Percentiles rank a stretch among this genome's conserved stretches.
Evolutionary conservation across 2,888 invertebrate genomes (phyloP).

Genomic region (Podotricha telesiphe): DNA sequence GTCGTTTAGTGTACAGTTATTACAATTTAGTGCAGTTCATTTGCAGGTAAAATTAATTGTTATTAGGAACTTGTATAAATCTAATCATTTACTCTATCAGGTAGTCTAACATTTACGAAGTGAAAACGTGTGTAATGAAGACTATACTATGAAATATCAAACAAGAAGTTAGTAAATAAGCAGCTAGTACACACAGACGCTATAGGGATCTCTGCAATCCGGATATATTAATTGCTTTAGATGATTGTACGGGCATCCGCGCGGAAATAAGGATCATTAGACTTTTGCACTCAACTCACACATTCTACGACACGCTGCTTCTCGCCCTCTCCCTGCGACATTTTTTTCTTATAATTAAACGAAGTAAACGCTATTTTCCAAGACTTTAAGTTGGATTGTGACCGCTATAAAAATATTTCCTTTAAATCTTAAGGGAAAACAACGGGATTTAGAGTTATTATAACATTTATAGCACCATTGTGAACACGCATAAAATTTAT

Average conservation of each 20-base stretch:
- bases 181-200: slow-evolving; percentile 36
- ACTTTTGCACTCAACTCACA: slow-evolving; percentile 43
- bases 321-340: slow-evolving; percentile 21
- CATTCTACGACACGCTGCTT: slow-evolving; percentile 32
- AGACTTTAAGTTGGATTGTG: slow-evolving; percentile 49
- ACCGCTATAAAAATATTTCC: slow-evolving; percentile 57
- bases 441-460: slow-evolving; percentile 73
- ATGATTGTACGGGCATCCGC: slow-evolving; percentile 64
- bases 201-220: slow-evolving; percentile 54
- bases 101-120: not conserved
- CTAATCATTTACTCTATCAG: not conserved
- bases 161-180: not conserved
- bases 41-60: not conserved
- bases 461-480: slow-evolving; percentile 75
- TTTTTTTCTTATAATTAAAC: slow-evolving; percentile 39
- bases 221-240: slow-evolving; percentile 64
- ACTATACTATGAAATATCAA: not conserved
- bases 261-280: slow-evolving; percentile 66
- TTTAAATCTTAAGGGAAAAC: slow-evolving; percentile 66
- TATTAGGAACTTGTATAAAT: not conserved
- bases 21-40: not conserved
- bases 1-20: slow-evolving; percentile 25
- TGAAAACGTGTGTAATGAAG: not conserved
- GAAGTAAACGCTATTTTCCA: slow-evolving; percentile 54
- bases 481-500: slow-evolving; percentile 78